A percentile compares a stretch with the other conserved stretches of the same genome.
Conservation (phyloP, 35 echinoderm and acorn worm genomes). For the Anneissia japonica region DNA sequence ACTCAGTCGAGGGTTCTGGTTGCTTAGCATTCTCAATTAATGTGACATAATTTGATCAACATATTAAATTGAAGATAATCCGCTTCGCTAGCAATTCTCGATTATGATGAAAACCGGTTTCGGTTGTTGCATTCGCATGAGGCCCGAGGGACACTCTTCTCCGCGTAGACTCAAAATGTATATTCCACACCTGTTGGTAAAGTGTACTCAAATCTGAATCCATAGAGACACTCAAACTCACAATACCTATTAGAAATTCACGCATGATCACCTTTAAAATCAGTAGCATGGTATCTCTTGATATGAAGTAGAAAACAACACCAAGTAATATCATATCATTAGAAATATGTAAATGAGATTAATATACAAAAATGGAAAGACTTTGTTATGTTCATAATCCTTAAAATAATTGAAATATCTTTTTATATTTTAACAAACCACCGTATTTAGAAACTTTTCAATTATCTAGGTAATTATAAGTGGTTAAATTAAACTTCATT, state of each 20-base stretch:
- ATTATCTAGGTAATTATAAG: no score
- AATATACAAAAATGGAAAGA: neutral
- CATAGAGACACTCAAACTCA: neutral
- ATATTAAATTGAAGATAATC: conserved; percentile 2
- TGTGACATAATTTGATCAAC: conserved; percentile 1
- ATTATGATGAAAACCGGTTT: neutral
- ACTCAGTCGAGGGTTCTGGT: neutral
- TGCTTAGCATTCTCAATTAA: neutral
- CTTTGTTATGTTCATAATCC: neutral
- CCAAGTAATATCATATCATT: neutral
- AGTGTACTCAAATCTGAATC: neutral
- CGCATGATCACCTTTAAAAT: neutral
- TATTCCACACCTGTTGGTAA: neutral
- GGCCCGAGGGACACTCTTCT: neutral
- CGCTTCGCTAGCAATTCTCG: neutral
- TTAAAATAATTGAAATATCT: neutral
- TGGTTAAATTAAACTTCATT: no score
- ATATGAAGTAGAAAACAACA: neutral
- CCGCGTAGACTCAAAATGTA: neutral
- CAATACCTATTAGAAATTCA: neutral
- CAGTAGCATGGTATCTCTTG: neutral
- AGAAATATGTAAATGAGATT: neutral
- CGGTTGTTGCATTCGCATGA: neutral
- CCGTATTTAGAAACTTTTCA: no score
- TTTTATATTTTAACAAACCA: no score